These are phyloP conservation scores for Lamprotornis superbus DNA, from an alignment of 2,113 vertebrate genomes.

Conservation along the genomic window DNA sequence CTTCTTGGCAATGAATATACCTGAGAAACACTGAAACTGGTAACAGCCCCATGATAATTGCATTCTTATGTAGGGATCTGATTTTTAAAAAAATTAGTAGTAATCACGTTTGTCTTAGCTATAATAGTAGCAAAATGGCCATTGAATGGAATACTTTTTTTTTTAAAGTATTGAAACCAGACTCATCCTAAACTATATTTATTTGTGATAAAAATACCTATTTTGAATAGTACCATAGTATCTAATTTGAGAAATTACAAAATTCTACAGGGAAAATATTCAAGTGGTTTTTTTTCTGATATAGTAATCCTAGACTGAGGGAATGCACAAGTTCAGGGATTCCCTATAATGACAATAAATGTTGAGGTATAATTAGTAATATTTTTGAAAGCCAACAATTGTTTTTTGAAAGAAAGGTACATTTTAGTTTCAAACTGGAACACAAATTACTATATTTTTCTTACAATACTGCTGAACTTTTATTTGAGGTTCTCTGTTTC, in stretches of 20 bases:
- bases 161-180: neutral
- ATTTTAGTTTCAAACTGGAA: constrained; percentile 77
- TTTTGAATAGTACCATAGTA: neutral
- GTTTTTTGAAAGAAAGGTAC: constrained; percentile 75
- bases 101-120: neutral
- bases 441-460: constrained; percentile 84
- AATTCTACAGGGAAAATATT: constrained; percentile 19
- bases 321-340: constrained; percentile 66
- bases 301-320: constrained; percentile 36
- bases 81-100: neutral
- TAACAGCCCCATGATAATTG: neutral
- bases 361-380: constrained; percentile 75
- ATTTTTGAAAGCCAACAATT: constrained; percentile 77
- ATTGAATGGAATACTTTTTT: neutral
- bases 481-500: constrained; percentile 79
- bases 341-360: constrained; percentile 68
- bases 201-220: neutral
- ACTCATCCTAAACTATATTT: neutral
- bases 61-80: neutral
- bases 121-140: neutral
- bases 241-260: constrained; percentile 11
- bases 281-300: constrained; percentile 29
- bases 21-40: constrained; percentile 20
- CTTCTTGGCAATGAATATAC: neutral
- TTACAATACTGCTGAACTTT: constrained; percentile 80